A percentile compares a stretch with the other conserved stretches of the same genome.
phyloP scores from a whole-genome alignment of 2,888 invertebrate genomes.

The Drosophila paranaensis region DNA sequence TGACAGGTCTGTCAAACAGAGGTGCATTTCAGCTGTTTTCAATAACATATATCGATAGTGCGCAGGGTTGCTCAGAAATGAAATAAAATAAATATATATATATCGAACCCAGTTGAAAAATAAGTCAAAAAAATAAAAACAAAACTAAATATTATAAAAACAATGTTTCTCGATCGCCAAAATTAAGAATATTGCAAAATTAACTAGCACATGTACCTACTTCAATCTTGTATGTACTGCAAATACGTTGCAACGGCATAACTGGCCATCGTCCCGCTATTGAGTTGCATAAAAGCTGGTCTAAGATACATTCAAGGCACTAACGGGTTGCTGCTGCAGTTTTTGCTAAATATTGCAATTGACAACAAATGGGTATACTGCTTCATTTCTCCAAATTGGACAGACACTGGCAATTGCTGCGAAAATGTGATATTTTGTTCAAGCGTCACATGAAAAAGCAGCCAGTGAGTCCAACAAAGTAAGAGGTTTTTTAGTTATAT shows the following conservation, averaged over 20 bases:
- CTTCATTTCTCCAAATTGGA: conserved; percentile 68
- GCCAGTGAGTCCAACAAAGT: conserved; percentile 68
- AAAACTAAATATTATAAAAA: conserved; percentile 39
- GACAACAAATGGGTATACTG: conserved; percentile 69
- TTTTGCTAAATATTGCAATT: conserved; percentile 25
- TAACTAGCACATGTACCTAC: conserved; percentile 49
- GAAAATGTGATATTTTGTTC: conserved; percentile 65
- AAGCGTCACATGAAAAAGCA: conserved; percentile 72
- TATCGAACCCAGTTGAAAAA: conserved; percentile 37
- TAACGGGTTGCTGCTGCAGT: conserved; percentile 37
- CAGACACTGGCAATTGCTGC: conserved; percentile 57
- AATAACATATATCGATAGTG: conserved; percentile 39
- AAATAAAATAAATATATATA: conserved; percentile 1
- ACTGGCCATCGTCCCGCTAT: conserved; percentile 20
- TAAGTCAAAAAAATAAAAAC: conserved; percentile 42
- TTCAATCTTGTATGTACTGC: conserved; percentile 16
- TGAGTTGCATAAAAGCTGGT: conserved; percentile 64
- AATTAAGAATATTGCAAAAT: conserved; percentile 48
- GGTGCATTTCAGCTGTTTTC: conserved; percentile 34
- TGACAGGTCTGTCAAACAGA: conserved; percentile 51
- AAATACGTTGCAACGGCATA: conserved; percentile 24
- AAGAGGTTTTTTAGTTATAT: conserved; percentile 9
- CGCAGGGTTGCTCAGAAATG: conserved; percentile 40
- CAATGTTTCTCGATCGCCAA: conserved; percentile 38
- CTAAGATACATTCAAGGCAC: conserved; percentile 29